These are phyloP conservation scores for Bombus vancouverensis DNA, from an alignment of 1,140 invertebrate species.

Conservation along the genomic window DNA sequence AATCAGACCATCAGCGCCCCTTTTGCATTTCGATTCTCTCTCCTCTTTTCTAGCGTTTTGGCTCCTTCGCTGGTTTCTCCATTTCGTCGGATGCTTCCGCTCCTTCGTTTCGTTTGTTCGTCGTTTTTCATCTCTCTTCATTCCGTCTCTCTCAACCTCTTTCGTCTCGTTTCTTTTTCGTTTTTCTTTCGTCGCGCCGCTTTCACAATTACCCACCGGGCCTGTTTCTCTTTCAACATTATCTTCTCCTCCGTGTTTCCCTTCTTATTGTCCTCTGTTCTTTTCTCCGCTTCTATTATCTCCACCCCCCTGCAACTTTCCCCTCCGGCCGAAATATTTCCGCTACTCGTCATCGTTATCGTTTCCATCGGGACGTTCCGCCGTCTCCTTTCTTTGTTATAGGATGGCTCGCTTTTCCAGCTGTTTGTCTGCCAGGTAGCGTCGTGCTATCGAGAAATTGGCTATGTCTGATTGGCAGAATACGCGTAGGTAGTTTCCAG, in stretches of 20 bases:
- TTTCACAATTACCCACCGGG: background rate
- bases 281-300: background rate
- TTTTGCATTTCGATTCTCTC: slow-evolving; percentile 1
- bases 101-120: background rate
- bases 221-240: slow-evolving; percentile 1
- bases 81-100: too few relatives aligned
- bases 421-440: background rate
- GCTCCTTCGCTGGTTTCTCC: slow-evolving; percentile 15
- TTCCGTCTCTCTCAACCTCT: background rate
- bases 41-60: background rate
- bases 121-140: background rate
- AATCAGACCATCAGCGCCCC: background rate
- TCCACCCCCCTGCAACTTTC: background rate
- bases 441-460: background rate
- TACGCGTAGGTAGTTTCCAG: background rate
- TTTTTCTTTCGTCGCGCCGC: background rate
- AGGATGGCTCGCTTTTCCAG: background rate
- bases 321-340: slow-evolving; percentile 7
- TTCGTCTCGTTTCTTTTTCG: background rate
- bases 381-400: background rate
- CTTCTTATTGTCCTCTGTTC: slow-evolving; percentile 13
- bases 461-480: background rate
- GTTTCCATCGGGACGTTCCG: background rate
- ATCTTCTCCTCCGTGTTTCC: slow-evolving; percentile 9
- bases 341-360: slow-evolving; percentile 11